Base-by-base conservation (phyloP, 1,140 invertebrate genomes). In the Alviniconcha marisindica region DNA sequence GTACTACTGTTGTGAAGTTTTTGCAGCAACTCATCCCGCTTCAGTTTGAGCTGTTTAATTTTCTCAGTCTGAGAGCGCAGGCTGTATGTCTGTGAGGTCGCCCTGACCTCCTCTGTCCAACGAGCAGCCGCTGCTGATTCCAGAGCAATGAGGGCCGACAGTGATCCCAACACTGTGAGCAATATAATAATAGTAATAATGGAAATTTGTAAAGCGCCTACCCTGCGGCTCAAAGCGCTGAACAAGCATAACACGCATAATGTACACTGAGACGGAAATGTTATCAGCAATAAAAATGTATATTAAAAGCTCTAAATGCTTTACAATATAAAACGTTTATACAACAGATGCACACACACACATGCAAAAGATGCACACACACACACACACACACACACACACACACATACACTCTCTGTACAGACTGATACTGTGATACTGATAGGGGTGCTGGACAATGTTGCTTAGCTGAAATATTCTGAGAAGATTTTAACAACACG, bases 101-200 rank as follows among this genome's bases (percentile, higher is more conserved):
- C 38, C 56, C 69, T 28, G 10, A 31, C 56, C 31, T 80, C 60
- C 31, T 44, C 40, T 38, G 42, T 31, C 40, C 42, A 38, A 38
- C n/a, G 36, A 28, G 21, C 2, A 28, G 78, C 12, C 1, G 78
- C 78, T 21, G 56, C 54, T n/a, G 78, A 66, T 40, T 80, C 51
- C 31, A 80, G 38, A 31, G 78, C 54, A 14, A 38, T 66, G 12
- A 80, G 60, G 21, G 78, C 78, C 31, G 78, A 80, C 38, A 80
- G 28, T 1, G 78, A 80, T 24, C 78, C 78, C 54, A 80, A 66
- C 78, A 80, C 78, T 80, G 78, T 2, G 7, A 18, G 2, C n/a
- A 7, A 33, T 33, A 3, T 33, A 33, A 33, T 10, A 2, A 69
- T 69, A 24, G 24, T n/a, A 60, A 60, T 60, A 5, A 60, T 15